Base-by-base conservation (phyloP, 2,888 invertebrate genomes). In the Lepidochrysops patricia region DNA sequence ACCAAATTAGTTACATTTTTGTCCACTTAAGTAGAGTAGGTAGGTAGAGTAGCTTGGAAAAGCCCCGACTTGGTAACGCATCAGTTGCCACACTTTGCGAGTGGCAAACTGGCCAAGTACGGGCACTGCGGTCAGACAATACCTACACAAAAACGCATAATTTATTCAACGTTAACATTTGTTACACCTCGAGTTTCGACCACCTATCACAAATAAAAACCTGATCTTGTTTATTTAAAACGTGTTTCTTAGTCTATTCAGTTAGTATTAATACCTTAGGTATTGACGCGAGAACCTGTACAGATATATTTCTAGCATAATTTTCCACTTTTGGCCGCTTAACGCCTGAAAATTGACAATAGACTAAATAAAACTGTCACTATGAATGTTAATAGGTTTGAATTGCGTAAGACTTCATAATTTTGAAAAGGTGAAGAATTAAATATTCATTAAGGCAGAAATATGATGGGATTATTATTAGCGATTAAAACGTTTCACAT, bases 91-190 rank as follows among this genome's bases (percentile, higher is more conserved):
- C 23, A 7, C n/a, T n/a, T n/a, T n/a, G 9, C 19, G 43, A 43
- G 19, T 9, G 43, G 43, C 43, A n/a, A n/a, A 34, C 34, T n/a
- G 43, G 15, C 43, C 43, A 43, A 19, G 43, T 19, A 19, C 43
- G 43, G 19, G 19, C 13, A 19, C 7, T 43, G 43, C 19, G 43
- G 9, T 19, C 43, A 19, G 7, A 43, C 15, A 9, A 43, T 43
- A 43, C 19, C 43, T 43, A 43, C 29, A 29, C 43, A 43, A 23
- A 19, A n/a, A 26, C 50, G 50, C 26, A 50, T 50, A 50, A 50
- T 50, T 50, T 26, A 50, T 50, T 50, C 26, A 25, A 50, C 6
- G 50, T 50, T 50, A 50, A 50, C 50, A 50, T 50, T 50, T n/a
- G n/a, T n/a, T 50, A 50, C 13, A 26, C 26, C 26, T 26, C 13